Base-by-base conservation (phyloP, 2,888 invertebrate genomes). In the Tinea semifulvella region DNA sequence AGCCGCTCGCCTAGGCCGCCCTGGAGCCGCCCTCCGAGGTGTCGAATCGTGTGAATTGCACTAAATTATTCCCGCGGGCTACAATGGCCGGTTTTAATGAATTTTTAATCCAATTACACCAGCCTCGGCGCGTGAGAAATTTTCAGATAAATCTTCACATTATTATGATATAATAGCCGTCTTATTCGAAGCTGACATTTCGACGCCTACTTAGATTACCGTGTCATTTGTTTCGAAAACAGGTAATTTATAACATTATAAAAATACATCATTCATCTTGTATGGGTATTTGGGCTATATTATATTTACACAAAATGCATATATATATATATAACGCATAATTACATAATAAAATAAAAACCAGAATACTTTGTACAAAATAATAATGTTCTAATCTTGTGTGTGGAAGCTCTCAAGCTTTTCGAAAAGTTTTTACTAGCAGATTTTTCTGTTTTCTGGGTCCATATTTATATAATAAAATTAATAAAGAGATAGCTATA, bases 61-160 rank as follows among this genome's bases (percentile, higher is more conserved):
- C 71, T 80, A 74, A 81, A 81, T 82, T 74, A 81, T 80, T 77
- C 80, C 77, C 75, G 58, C 53, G 60, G 68, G 70, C 65, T 60
- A 58, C 61, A 62, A 67, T 61, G 69, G 74, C 61, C 65, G 66
- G 68, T 65, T 70, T 53, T 71, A 73, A 79, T 82, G 80, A 79
- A 82, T 82, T 81, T 80, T 80, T 81, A 80, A 82, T 79, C 71
- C 70, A 76, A 76, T 82, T 76, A 75, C 70, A 65, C 58, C 63
- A 62, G 49, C 60, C 60, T 58, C 58, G 68, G 67, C 66, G 63
- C 65, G 72, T 69, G 73, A 71, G 52, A 72, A 75, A 74, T 73
- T 68, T 61, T 61, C 62, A 63, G 63, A 69, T 72, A 73, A 74
- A 74, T 73, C 71, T 68, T 70, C 61, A 61, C 56, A 56, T 50